phyloP scores from a whole-genome alignment of 2,797 vertebrate genomes.

The Sardinella longiceps region DNA sequence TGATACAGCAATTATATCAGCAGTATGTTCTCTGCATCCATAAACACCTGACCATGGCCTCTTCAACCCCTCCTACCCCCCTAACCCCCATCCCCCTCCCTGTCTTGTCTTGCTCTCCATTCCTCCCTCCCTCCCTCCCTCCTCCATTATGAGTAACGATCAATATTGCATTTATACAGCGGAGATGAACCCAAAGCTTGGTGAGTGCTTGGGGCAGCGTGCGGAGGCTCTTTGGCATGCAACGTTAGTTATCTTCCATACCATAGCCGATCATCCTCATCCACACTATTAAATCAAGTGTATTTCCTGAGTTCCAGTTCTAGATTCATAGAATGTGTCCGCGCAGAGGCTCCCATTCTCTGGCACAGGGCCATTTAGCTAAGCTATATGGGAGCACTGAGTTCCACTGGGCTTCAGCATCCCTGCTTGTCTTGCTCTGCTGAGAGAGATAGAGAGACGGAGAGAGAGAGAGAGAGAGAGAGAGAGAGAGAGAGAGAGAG shows the following conservation, averaged over 20 bases:
- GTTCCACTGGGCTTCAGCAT: neutral
- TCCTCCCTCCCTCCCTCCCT: neutral
- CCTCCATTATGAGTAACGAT: slow-evolving; percentile 30
- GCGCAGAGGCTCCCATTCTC: neutral
- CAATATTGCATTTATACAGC: slow-evolving; percentile 47
- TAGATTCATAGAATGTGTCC: neutral
- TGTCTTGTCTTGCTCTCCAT: no score
- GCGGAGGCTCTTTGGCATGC: slow-evolving; percentile 16
- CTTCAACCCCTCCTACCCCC: neutral
- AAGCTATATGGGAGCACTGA: neutral
- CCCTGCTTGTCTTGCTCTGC: slow-evolving; percentile 25
- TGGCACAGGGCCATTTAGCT: neutral
- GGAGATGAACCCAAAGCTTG: slow-evolving; percentile 24
- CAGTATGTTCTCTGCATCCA: slow-evolving; percentile 26
- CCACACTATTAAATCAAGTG: neutral
- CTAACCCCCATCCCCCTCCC: neutral
- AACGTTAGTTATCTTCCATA: neutral
- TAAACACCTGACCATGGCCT: slow-evolving; percentile 38
- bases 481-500: slow-evolving; percentile 8
- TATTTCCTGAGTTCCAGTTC: neutral
- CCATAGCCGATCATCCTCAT: neutral
- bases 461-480: neutral
- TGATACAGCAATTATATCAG: slow-evolving; percentile 43
- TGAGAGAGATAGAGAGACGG: no score
- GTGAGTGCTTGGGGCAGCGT: slow-evolving; percentile 26